Evolutionary conservation across 2,797 vertebrate genomes (phyloP).

Genomic region (Coregonus sp.): DNA sequence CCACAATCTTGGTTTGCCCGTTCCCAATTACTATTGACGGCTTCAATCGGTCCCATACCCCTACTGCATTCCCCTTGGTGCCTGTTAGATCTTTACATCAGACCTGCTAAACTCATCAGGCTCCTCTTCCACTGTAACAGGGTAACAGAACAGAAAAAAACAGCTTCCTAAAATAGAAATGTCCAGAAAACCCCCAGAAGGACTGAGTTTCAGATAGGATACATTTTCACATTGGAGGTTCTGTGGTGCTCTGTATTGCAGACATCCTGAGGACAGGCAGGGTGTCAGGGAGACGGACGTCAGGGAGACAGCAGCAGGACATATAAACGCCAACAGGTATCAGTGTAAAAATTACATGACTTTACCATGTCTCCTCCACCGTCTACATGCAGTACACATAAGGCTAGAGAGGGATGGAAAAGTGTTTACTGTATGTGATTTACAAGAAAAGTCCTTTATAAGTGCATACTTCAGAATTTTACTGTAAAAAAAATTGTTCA

Average conservation of each 20-base stretch:
- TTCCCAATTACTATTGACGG: conserved; percentile 1
- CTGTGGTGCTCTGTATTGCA: not conserved
- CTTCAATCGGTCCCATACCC: not conserved
- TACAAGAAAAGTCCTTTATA: not conserved
- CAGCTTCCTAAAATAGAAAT: conserved; percentile 52
- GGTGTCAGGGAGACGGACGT: not conserved
- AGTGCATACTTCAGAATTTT: conserved; percentile 26
- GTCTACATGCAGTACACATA: conserved; percentile 15
- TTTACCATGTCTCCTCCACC: not conserved
- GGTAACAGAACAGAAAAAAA: conserved; percentile 37
- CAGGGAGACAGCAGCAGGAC: not conserved
- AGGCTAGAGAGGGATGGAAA: not conserved
- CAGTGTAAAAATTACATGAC: conserved; percentile 27
- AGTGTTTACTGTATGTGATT: too few relatives aligned
- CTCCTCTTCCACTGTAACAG: conserved; percentile 32
- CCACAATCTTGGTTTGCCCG: conserved; percentile 6
- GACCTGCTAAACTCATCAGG: conserved; percentile 64
- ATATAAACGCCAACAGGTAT: not conserved
- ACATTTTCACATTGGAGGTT: conserved; percentile 43
- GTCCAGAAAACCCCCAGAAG: conserved; percentile 19
- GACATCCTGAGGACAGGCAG: not conserved
- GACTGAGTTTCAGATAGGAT: conserved; percentile 35
- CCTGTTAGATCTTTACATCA: conserved; percentile 39
- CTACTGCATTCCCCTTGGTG: not conserved
- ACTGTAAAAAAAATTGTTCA: not conserved